Evolutionary conservation across 2,113 vertebrate species (phyloP).

Genomic region (Spilogale gracilis): DNA sequence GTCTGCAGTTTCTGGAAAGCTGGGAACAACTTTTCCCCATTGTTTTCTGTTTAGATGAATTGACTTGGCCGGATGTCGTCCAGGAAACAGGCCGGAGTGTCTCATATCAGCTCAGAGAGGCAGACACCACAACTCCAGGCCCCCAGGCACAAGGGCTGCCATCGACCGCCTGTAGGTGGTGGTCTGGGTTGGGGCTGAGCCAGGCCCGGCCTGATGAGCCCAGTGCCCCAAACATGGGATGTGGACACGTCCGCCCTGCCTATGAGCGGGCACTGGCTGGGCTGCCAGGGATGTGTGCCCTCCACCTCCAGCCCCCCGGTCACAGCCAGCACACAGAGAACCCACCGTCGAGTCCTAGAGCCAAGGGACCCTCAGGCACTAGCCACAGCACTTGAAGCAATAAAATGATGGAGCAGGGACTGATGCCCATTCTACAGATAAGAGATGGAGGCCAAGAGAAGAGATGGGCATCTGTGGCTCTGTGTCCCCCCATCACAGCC

Average conservation of each 20-base stretch:
- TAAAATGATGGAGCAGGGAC: rapidly evolving
- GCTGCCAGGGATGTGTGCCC: background rate
- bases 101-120: background rate
- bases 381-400: background rate
- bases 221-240: rapidly evolving
- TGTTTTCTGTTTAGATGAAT: slow-evolving; percentile 28
- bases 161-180: background rate
- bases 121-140: rapidly evolving
- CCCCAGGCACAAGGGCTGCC: too few species aligned
- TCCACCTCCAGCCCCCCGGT: background rate
- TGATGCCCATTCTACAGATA: background rate
- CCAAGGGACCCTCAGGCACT: background rate
- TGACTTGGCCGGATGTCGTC: background rate
- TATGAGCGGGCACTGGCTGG: background rate
- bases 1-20: background rate
- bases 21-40: background rate
- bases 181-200: background rate
- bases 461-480: background rate
- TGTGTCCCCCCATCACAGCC: background rate
- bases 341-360: background rate
- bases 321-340: background rate
- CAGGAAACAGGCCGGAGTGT: background rate
- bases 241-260: background rate
- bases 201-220: background rate
- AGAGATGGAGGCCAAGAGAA: background rate